Percentiles rank a stretch among this genome's conserved stretches.
Conservation (phyloP, 2,888 invertebrate species). For the Leptinotarsa haldemani region DNA sequence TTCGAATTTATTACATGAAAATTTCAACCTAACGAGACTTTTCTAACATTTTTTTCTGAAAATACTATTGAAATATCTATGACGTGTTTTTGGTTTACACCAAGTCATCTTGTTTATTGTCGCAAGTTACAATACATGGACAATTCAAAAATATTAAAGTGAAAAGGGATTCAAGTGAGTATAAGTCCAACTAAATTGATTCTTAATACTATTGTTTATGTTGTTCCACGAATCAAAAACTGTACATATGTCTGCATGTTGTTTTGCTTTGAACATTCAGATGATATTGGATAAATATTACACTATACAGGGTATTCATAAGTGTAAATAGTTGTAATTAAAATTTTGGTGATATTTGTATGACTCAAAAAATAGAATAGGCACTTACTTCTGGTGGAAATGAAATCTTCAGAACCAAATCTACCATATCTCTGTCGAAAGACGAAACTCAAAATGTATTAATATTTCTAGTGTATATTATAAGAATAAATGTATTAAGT, state of each 20-base stretch:
- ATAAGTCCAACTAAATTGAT: too few species aligned
- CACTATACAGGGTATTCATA: constrained; percentile 41
- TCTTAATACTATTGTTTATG: too few species aligned
- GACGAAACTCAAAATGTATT: neutral
- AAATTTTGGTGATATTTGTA: neutral
- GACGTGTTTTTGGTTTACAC: too few species aligned
- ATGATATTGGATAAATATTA: constrained; percentile 22
- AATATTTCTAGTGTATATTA: neutral
- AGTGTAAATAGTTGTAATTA: constrained; percentile 22
- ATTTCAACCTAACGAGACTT: too few species aligned
- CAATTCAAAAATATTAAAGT: too few species aligned
- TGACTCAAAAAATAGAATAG: neutral
- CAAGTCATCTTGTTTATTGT: too few species aligned
- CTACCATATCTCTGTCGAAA: constrained; percentile 6
- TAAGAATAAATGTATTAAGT: constrained; percentile 11
- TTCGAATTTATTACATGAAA: too few species aligned
- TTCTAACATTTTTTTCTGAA: too few species aligned
- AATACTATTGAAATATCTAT: too few species aligned
- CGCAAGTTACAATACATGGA: too few species aligned
- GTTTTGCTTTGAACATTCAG: neutral
- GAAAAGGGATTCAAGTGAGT: too few species aligned
- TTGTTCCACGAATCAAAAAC: too few species aligned
- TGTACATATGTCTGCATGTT: neutral
- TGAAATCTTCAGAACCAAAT: constrained; percentile 10
- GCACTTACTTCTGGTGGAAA: neutral